Percentiles rank a stretch among this genome's conserved stretches.
Conservation (phyloP, 2,797 vertebrate species). For the Microcaecilia unicolor region DNA sequence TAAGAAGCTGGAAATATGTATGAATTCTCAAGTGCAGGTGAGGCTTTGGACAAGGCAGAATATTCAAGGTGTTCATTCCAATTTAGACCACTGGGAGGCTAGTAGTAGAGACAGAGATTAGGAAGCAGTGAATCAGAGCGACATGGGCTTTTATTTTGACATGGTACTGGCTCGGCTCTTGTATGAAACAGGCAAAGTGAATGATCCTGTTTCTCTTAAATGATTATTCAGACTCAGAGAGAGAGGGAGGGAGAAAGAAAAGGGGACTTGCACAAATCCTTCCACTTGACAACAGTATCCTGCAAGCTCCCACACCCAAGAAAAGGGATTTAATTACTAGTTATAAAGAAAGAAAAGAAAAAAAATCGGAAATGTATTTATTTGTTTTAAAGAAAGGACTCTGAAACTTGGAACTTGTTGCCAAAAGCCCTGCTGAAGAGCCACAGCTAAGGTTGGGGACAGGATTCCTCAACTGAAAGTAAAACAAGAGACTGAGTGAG, state of each 20-base stretch:
- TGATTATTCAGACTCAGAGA: slow-evolving; percentile 54
- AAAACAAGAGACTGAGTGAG: not conserved
- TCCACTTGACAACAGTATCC: slow-evolving; percentile 19
- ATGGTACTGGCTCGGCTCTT: slow-evolving; percentile 49
- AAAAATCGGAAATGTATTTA: slow-evolving; percentile 12
- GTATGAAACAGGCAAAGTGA: slow-evolving; percentile 59
- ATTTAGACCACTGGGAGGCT: slow-evolving; percentile 43
- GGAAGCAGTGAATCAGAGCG: slow-evolving; percentile 28
- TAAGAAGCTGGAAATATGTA: too few species aligned
- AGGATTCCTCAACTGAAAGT: slow-evolving; percentile 1
- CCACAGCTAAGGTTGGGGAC: slow-evolving; percentile 4
- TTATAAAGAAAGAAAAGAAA: too few species aligned
- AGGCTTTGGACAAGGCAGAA: too few species aligned
- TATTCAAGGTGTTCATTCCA: too few species aligned
- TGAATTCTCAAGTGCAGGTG: too few species aligned
- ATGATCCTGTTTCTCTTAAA: slow-evolving; percentile 52
- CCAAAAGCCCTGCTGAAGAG: slow-evolving; percentile 2
- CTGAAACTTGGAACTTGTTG: slow-evolving; percentile 8
- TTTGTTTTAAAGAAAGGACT: too few species aligned
- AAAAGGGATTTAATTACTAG: not conserved
- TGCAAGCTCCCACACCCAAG: too few species aligned
- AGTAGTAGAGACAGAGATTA: slow-evolving; percentile 32
- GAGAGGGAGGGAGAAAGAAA: slow-evolving; percentile 14
- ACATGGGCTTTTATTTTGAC: slow-evolving; percentile 57
- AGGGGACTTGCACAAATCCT: slow-evolving; percentile 28